phyloP scores from a whole-genome alignment of 2,888 invertebrate species.

The Bugula neritina region DNA sequence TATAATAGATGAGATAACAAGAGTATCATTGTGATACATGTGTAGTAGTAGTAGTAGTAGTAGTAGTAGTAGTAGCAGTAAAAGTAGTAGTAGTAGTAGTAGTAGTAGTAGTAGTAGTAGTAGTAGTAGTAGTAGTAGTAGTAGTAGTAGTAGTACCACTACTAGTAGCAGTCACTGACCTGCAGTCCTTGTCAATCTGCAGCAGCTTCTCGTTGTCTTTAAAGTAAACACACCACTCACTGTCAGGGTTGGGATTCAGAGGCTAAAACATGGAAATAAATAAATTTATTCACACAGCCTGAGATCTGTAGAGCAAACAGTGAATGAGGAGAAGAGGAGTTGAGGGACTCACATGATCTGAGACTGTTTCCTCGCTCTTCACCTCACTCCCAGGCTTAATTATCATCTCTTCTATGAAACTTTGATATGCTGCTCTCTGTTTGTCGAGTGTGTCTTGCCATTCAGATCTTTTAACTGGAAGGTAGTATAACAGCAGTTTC shows the following conservation, averaged over 20 bases:
- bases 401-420: constrained; percentile 70
- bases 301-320: too few relatives aligned
- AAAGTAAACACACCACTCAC: constrained; percentile 91
- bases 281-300: too few relatives aligned
- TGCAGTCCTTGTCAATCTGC: constrained; percentile 96
- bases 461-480: constrained; percentile 65
- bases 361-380: constrained; percentile 59
- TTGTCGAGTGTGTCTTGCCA: constrained; percentile 67
- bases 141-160: too few relatives aligned
- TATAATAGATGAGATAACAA: background rate
- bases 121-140: too few relatives aligned
- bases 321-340: too few relatives aligned
- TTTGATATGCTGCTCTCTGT: constrained; percentile 57
- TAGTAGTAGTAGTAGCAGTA: too few relatives aligned
- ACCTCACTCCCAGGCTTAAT: constrained; percentile 69
- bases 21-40: background rate
- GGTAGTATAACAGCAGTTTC: constrained; percentile 79
- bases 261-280: constrained; percentile 64
- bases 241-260: constrained; percentile 85
- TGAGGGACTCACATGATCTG: constrained; percentile 53
- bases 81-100: too few relatives aligned
- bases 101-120: too few relatives aligned
- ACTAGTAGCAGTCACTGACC: too few relatives aligned
- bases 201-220: constrained; percentile 93
- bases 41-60: background rate